Base-by-base conservation (phyloP, 2,113 vertebrate genomes). In the Rhegmatorhina hoffmannsi region DNA sequence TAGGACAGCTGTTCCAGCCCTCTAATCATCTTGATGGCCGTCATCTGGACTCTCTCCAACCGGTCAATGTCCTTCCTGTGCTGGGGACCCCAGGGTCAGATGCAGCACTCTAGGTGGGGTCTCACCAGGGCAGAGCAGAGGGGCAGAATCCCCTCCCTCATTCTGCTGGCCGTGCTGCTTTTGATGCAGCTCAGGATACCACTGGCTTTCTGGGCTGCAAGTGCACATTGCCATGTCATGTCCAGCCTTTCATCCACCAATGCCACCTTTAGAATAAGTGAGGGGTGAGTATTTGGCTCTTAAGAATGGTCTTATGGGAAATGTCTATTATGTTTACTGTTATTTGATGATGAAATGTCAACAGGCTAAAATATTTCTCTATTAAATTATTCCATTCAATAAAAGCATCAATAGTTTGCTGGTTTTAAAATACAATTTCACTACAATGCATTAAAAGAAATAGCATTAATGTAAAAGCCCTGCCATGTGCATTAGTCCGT, bases 311-410 rank as follows among this genome's bases (percentile, higher is more conserved):
- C 87, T 97, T 97, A 97, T 94, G 92, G 96, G 96, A 98, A 98
- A 96, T 84, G 91, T 91, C 77, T 72, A 91, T 92, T 95, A 92
- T 92, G 91, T 92, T 98, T 97, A 97, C 87, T 95, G 96, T 94
- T 97, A 97, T 88, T 95, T 95, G 95, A 97, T 93, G 94, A 98
- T 79, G 93, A 97, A 97, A 96, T 89, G 87, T 95, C 92, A 97
- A 94, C 84, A 94, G 72, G 96, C 70, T 96, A 55, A 97, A 97
- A 97, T 97, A 97, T 91, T 95, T 94, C 84, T 94, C 56, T 80
- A 96, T 95, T 95, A 96, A 97, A 96, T 98, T 91, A 97, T 89
- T 95, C 91, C 69, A 95, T 96, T 97, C 96, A 97, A 96, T 94
- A 97, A 97, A 97, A 95, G 56, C 89, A 97, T 97, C 93, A 87